Percentiles rank a stretch among this genome's conserved stretches.
Conservation (phyloP, 2,888 invertebrate genomes). For the Macrophya alboannulata region DNA sequence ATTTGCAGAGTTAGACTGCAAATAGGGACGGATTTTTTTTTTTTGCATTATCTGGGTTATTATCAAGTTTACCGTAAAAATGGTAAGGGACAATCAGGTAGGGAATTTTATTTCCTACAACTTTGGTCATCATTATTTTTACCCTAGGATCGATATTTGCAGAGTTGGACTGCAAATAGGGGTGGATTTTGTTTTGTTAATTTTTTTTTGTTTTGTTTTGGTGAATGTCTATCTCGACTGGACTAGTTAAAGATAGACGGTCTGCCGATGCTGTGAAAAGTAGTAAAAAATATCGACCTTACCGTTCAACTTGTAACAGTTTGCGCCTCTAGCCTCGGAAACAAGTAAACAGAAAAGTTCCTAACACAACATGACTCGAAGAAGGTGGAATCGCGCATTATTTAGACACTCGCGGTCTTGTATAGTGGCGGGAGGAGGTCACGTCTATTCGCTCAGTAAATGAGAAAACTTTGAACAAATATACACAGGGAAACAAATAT, state of each 20-base stretch:
- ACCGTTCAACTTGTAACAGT: not conserved
- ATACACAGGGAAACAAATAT: not conserved
- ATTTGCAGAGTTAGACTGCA: too few species aligned
- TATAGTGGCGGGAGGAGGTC: constrained; percentile 6
- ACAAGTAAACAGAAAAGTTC: constrained; percentile 34
- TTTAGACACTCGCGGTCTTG: constrained; percentile 32
- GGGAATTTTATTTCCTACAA: too few species aligned
- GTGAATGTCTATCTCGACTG: too few species aligned
- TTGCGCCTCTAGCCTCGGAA: not conserved
- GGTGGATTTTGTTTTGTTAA: too few species aligned
- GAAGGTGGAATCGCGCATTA: not conserved
- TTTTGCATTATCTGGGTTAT: too few species aligned
- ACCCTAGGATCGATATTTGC: too few species aligned
- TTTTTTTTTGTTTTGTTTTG: too few species aligned
- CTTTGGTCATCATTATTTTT: too few species aligned
- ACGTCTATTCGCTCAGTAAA: constrained; percentile 39
- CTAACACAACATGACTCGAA: not conserved
- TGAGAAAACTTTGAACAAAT: constrained; percentile 50
- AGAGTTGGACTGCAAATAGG: too few species aligned
- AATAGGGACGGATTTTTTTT: too few species aligned
- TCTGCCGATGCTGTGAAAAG: not conserved
- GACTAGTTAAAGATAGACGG: not conserved
- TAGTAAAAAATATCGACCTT: constrained; percentile 14
- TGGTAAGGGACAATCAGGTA: too few species aligned
- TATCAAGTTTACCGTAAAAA: too few species aligned